Evolutionary conservation across 2,888 invertebrate species (phyloP).

Genomic region (Cosmia pyralina): DNA sequence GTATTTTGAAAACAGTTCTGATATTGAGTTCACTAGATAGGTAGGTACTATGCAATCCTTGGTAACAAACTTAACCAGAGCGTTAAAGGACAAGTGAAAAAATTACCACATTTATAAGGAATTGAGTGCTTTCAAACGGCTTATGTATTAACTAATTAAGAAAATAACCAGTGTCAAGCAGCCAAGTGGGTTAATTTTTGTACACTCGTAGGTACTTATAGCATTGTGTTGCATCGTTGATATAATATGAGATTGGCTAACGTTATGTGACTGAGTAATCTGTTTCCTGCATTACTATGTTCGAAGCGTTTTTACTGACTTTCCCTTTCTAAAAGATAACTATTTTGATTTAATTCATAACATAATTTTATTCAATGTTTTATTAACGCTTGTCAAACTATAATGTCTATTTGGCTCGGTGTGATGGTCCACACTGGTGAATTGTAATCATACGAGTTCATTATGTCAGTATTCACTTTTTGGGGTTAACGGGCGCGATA

Average conservation of each 20-base stretch:
- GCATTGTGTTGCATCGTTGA: constrained; percentile 43
- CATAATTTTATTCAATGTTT: not conserved
- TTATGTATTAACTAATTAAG: constrained; percentile 55
- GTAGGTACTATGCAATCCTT: constrained; percentile 77
- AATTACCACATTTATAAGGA: constrained; percentile 68
- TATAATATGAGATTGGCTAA: constrained; percentile 25
- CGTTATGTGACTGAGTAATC: constrained; percentile 22
- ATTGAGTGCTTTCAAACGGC: constrained; percentile 56
- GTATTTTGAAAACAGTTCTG: constrained; percentile 73
- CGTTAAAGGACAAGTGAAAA: constrained; percentile 79
- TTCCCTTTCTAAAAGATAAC: constrained; percentile 24
- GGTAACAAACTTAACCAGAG: constrained; percentile 80
- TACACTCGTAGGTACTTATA: constrained; percentile 13
- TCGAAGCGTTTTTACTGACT: constrained; percentile 20
- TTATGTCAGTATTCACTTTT: constrained; percentile 11
- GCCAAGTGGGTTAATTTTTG: constrained; percentile 46
- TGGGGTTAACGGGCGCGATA: constrained; percentile 23
- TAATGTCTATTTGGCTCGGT: not conserved
- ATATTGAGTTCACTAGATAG: constrained; percentile 71
- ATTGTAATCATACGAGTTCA: not conserved
- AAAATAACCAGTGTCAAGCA: constrained; percentile 59
- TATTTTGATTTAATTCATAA: constrained; percentile 4
- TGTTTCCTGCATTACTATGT: constrained; percentile 39
- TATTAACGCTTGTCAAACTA: not conserved
- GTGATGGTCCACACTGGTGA: not conserved